Evolutionary conservation across 2,888 invertebrate genomes (phyloP).

Genomic region (Rhamphomyia laevipes): DNA sequence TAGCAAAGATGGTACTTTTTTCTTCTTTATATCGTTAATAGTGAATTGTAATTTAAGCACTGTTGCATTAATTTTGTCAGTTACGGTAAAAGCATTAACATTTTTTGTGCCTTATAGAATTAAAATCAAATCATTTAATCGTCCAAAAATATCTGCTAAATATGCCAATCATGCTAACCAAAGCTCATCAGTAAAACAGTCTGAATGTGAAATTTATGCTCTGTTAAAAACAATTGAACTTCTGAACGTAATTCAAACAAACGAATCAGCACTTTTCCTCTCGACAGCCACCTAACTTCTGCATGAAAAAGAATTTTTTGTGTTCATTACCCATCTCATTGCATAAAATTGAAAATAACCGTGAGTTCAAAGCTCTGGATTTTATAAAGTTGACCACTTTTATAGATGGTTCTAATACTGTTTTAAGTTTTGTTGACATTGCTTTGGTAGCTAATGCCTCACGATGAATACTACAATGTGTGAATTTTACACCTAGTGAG

Average conservation of each 20-base stretch:
- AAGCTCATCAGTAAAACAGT: constrained; percentile 6
- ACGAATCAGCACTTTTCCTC: constrained; percentile 5
- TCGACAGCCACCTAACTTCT: too few relatives aligned
- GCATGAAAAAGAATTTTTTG: background rate
- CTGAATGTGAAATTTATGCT: background rate
- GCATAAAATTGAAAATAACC: constrained; percentile 8
- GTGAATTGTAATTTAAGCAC: background rate
- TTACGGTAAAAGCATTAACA: background rate
- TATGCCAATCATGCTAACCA: constrained; percentile 13
- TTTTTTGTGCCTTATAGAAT: constrained; percentile 6
- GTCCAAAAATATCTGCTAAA: constrained; percentile 15
- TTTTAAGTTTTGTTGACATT: constrained; percentile 12
- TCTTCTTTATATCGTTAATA: background rate
- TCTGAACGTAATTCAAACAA: constrained; percentile 14
- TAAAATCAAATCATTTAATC: constrained; percentile 12
- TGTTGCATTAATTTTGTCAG: background rate
- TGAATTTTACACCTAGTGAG: constrained; percentile 7
- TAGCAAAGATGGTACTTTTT: background rate
- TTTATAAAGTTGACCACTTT: constrained; percentile 12
- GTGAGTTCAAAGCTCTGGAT: constrained; percentile 1
- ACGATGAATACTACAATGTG: constrained; percentile 15
- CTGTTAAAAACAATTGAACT: constrained; percentile 12
- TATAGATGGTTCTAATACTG: constrained; percentile 13
- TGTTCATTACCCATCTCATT: constrained; percentile 15
- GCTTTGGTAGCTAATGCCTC: constrained; percentile 14